These are phyloP conservation scores for Ostrea denselamellosa DNA, from an alignment of 1,140 invertebrate genomes.

Conservation along the genomic window DNA sequence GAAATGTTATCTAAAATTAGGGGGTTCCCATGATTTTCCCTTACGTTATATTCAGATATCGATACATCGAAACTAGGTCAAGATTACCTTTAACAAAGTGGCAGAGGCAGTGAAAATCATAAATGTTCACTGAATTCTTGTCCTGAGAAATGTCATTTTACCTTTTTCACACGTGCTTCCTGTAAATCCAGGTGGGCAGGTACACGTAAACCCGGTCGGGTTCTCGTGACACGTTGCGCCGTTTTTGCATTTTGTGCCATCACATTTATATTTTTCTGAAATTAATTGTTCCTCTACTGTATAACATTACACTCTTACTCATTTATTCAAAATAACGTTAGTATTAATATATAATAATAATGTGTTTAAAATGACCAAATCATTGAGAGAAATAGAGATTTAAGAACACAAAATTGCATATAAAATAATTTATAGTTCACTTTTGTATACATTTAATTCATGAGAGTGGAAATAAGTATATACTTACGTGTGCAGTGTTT, in stretches of 20 bases:
- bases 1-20: too few relatives aligned
- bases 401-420: not conserved
- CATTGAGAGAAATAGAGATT: not conserved
- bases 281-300: not conserved
- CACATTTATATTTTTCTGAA: not conserved
- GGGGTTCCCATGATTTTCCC: too few relatives aligned
- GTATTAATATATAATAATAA: not conserved
- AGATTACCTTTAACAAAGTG: too few relatives aligned
- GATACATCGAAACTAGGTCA: too few relatives aligned
- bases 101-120: too few relatives aligned
- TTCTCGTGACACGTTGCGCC: not conserved
- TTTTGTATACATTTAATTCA: not conserved
- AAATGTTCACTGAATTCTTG: too few relatives aligned
- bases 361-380: not conserved
- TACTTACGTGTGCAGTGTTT: not conserved
- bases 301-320: not conserved
- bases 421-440: not conserved
- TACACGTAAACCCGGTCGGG: not conserved
- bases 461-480: not conserved
- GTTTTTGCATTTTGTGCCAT: not conserved
- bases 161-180: constrained; percentile 3
- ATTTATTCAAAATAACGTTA: not conserved
- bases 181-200: not conserved
- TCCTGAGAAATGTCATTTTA: not conserved
- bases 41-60: too few relatives aligned